phyloP scores from a whole-genome alignment of 2,888 invertebrate genomes.

The Mactromeris polynyma region DNA sequence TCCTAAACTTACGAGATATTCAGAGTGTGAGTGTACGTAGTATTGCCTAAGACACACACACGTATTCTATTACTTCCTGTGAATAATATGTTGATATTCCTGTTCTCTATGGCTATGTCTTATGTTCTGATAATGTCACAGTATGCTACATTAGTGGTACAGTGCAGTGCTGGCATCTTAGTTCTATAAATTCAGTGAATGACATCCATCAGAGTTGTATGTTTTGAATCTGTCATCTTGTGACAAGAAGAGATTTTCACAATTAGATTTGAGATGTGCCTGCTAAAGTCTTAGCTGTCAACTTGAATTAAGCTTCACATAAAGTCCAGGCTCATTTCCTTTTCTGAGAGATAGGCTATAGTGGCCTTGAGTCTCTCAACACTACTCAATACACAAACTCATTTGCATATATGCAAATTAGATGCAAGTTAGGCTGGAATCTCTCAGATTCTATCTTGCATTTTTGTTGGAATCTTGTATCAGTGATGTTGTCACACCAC shows the following conservation, averaged over 20 bases:
- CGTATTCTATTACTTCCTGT: neutral
- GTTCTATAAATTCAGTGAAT: neutral
- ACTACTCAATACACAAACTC: slow-evolving; percentile 56
- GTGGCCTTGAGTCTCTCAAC: slow-evolving; percentile 52
- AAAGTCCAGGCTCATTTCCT: slow-evolving; percentile 40
- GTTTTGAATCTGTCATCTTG: slow-evolving; percentile 63
- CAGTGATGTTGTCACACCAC: slow-evolving; percentile 34
- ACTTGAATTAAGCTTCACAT: slow-evolving; percentile 58
- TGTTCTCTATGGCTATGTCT: neutral
- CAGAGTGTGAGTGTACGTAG: neutral
- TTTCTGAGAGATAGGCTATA: slow-evolving; percentile 20
- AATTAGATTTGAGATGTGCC: slow-evolving; percentile 66
- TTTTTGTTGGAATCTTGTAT: slow-evolving; percentile 57
- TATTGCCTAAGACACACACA: neutral
- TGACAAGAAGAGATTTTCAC: slow-evolving; percentile 55
- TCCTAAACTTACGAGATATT: neutral
- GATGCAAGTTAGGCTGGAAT: slow-evolving; percentile 53
- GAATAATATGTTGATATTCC: slow-evolving; percentile 1
- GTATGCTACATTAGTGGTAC: neutral
- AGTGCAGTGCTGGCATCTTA: neutral
- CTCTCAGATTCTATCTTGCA: slow-evolving; percentile 65
- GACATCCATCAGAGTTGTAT: slow-evolving; percentile 59
- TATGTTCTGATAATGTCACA: neutral
- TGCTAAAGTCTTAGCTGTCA: slow-evolving; percentile 63
- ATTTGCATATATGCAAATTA: slow-evolving; percentile 74